Evolutionary conservation across 1,140 invertebrate genomes (phyloP).

Genomic region (Zaprionus kolodkinae): DNA sequence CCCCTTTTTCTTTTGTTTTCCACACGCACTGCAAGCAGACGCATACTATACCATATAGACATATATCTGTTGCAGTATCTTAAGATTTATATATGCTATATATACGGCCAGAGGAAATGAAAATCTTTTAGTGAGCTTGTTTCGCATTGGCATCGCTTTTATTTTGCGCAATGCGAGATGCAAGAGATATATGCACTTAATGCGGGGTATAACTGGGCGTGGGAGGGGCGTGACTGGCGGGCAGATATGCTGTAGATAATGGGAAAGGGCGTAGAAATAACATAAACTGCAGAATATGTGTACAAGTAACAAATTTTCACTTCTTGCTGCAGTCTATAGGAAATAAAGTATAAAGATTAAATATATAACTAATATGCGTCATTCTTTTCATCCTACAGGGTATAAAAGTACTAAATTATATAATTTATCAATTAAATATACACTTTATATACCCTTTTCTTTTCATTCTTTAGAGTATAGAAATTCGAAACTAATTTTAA

Average conservation of each 20-base stretch:
- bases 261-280: no score
- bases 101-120: background rate
- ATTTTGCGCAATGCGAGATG: background rate
- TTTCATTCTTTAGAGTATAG: no score
- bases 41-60: background rate
- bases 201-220: background rate
- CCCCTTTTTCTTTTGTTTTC: conserved; percentile 24
- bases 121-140: conserved; percentile 1
- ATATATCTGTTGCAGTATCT: background rate
- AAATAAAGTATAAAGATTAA: no score
- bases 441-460: no score
- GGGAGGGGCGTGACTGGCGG: background rate
- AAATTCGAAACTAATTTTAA: no score
- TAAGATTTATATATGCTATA: background rate
- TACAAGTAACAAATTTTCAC: no score
- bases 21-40: background rate
- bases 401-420: no score
- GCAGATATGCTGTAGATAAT: background rate
- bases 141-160: conserved; percentile 5
- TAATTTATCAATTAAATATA: no score
- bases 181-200: background rate
- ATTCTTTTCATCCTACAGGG: no score
- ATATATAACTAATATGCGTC: no score
- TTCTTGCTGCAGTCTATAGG: no score
- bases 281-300: no score